A percentile compares a stretch with the other conserved stretches of the same genome.
These are phyloP conservation scores for Poeciliopsis infans DNA, from an alignment of 2,797 vertebrate species.

Conservation along the genomic window DNA sequence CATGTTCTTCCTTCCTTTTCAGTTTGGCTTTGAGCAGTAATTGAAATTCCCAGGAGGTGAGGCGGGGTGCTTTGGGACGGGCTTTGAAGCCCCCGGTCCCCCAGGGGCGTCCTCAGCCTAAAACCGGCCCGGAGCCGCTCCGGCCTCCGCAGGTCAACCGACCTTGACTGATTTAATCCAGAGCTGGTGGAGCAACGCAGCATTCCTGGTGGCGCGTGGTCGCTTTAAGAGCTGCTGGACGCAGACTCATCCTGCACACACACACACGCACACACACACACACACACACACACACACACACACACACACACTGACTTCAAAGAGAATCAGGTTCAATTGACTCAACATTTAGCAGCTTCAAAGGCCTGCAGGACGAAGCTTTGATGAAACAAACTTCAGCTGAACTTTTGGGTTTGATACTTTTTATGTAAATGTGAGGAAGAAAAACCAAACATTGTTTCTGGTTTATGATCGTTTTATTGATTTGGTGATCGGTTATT, in stretches of 20 bases:
- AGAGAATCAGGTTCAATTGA: constrained; percentile 49
- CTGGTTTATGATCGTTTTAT: neutral
- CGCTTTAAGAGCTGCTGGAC: constrained; percentile 6
- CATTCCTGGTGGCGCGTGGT: constrained; percentile 5
- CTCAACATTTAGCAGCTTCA: constrained; percentile 56
- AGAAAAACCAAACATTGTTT: neutral
- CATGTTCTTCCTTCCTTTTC: constrained; percentile 8
- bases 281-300: neutral
- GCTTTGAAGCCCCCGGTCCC: constrained; percentile 35
- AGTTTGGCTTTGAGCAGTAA: constrained; percentile 35
- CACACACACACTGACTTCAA: constrained; percentile 41
- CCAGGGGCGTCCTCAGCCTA: constrained; percentile 32
- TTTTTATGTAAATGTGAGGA: constrained; percentile 7
- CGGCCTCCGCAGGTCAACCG: constrained; percentile 54
- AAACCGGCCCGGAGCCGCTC: constrained; percentile 8
- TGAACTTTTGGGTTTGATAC: constrained; percentile 41
- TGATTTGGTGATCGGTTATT: neutral
- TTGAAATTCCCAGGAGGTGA: constrained; percentile 40
- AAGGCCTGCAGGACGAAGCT: constrained; percentile 44
- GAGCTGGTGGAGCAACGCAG: constrained; percentile 3
- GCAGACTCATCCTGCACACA: constrained; percentile 2
- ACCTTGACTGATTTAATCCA: constrained; percentile 65
- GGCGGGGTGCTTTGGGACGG: constrained; percentile 21
- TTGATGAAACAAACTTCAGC: constrained; percentile 52
- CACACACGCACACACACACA: constrained; percentile 9